Conservation (phyloP, 2,113 vertebrate species). For the Ardeotis arabs region DNA sequence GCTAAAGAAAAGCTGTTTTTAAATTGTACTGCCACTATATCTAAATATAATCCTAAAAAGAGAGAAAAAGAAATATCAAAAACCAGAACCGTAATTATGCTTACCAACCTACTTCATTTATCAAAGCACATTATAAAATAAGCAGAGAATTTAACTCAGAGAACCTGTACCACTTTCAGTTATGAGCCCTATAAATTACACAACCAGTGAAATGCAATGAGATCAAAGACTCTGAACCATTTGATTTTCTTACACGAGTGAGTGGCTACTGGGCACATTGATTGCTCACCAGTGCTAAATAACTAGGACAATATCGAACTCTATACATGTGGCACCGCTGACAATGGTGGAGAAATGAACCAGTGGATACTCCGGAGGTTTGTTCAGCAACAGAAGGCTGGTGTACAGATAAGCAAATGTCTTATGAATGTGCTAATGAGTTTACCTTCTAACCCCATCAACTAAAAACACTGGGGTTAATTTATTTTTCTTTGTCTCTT, state of each 20-base stretch:
- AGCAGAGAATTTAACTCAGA: constrained; percentile 11
- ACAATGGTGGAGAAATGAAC: constrained; percentile 5
- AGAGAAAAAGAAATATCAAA: not conserved
- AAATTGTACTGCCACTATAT: constrained; percentile 17
- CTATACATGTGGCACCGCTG: not conserved
- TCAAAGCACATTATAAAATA: constrained; percentile 25
- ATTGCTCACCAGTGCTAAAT: constrained; percentile 52
- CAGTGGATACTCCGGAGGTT: constrained; percentile 12
- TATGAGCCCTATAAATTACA: constrained; percentile 55
- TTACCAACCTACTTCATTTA: constrained; percentile 48
- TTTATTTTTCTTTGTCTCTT: constrained; percentile 15
- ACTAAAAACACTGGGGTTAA: not conserved
- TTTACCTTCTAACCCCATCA: constrained; percentile 28
- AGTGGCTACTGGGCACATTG: constrained; percentile 26
- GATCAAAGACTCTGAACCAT: constrained; percentile 60
- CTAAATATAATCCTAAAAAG: constrained; percentile 50
- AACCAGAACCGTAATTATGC: not conserved
- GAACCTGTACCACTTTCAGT: constrained; percentile 30
- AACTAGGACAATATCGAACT: constrained; percentile 29
- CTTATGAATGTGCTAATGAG: constrained; percentile 47
- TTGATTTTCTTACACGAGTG: constrained; percentile 52
- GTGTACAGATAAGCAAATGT: constrained; percentile 33
- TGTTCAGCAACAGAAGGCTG: constrained; percentile 2
- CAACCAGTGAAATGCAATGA: constrained; percentile 44
- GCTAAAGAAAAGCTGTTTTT: constrained; percentile 26